Conservation (phyloP, 2,888 invertebrate genomes). For the Scaptomyza parva region DNA sequence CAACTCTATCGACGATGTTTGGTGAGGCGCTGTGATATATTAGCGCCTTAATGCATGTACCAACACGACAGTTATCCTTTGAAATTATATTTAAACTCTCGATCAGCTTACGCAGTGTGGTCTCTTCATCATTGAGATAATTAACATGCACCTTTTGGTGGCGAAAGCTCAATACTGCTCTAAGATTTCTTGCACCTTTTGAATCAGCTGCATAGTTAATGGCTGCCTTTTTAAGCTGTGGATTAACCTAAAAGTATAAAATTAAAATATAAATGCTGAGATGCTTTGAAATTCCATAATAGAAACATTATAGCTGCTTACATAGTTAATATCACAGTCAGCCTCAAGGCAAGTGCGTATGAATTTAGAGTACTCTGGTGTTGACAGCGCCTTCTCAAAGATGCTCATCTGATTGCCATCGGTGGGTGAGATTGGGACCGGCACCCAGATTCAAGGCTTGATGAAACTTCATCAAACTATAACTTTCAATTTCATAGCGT, state of each 20-base stretch:
- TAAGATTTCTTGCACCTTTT: constrained; percentile 64
- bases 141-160: constrained; percentile 54
- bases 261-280: neutral
- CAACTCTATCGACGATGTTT: constrained; percentile 78
- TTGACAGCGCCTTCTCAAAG: constrained; percentile 29
- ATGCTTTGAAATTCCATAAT: too few species aligned
- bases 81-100: constrained; percentile 63
- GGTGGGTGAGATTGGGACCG: neutral
- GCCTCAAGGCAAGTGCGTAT: constrained; percentile 11
- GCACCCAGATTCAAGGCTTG: constrained; percentile 4
- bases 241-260: constrained; percentile 67
- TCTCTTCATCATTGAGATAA: constrained; percentile 65
- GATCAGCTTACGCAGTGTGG: constrained; percentile 75
- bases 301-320: constrained; percentile 11
- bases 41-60: constrained; percentile 68
- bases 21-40: constrained; percentile 75
- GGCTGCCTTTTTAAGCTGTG: constrained; percentile 70
- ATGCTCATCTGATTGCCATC: neutral
- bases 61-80: constrained; percentile 54
- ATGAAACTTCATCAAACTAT: neutral
- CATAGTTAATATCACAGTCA: constrained; percentile 26
- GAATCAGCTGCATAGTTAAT: constrained; percentile 80
- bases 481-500: too few species aligned
- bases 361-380: neutral
- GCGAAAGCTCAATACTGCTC: constrained; percentile 47